phyloP scores from a whole-genome alignment of 2,113 vertebrate species.

The Ptychochromis oligacanthus region DNA sequence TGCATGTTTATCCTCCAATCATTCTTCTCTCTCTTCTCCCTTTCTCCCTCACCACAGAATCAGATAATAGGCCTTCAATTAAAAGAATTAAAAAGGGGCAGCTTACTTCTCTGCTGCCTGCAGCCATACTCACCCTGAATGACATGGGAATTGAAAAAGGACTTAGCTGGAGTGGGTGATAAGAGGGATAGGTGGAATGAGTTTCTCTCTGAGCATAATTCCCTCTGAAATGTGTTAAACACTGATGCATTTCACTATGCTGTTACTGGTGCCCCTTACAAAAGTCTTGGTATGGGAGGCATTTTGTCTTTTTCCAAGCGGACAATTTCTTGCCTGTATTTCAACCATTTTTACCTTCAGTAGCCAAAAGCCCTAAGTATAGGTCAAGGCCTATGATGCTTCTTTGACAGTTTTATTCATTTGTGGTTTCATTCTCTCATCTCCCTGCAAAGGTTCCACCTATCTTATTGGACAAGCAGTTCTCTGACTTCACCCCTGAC shows the following conservation, averaged over 20 bases:
- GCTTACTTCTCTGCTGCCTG: conserved; percentile 5
- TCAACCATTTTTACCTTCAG: conserved; percentile 1
- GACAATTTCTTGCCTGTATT: not conserved
- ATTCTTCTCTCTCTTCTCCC: not conserved
- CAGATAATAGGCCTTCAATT: conserved; percentile 63
- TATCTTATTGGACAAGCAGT: conserved; percentile 96
- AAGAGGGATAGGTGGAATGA: conserved; percentile 43
- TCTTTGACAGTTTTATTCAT: not conserved
- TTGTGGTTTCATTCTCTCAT: not conserved
- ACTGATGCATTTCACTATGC: not conserved
- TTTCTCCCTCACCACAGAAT: conserved; percentile 15
- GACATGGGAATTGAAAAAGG: conserved; percentile 38
- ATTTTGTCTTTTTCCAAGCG: not conserved
- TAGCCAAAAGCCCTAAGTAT: not conserved
- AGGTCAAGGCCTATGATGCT: not conserved
- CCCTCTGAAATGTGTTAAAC: conserved; percentile 42
- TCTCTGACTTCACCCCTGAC: conserved; percentile 98
- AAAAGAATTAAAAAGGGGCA: conserved; percentile 34
- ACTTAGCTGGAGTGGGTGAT: conserved; percentile 52
- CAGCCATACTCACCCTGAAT: conserved; percentile 19
- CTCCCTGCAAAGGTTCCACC: conserved; percentile 88
- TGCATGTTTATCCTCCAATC: not conserved
- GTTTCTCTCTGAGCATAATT: conserved; percentile 46
- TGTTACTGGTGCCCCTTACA: not conserved
- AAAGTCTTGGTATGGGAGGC: not conserved